A percentile compares a stretch with the other conserved stretches of the same genome.
Evolutionary conservation across 2,113 vertebrate species (phyloP).

Genomic region (Azemiops feae): DNA sequence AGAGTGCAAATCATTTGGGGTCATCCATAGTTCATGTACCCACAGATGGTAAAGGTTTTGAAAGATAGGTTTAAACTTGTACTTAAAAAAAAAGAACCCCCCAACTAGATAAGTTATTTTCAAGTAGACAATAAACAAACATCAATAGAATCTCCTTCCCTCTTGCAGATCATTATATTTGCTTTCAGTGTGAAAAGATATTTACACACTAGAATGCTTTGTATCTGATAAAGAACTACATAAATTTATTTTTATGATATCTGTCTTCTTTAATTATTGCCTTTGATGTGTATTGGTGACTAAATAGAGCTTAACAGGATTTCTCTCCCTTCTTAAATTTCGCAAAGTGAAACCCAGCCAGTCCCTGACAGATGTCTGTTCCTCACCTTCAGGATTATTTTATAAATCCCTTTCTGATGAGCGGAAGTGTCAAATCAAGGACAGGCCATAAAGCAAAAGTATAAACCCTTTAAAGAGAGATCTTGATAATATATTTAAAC

Average conservation of each 20-base stretch:
- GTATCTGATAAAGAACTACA: conserved; percentile 79
- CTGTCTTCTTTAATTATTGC: conserved; percentile 87
- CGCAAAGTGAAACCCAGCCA: conserved; percentile 76
- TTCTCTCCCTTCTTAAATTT: conserved; percentile 84
- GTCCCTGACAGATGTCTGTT: conserved; percentile 83
- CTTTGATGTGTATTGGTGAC: conserved; percentile 87
- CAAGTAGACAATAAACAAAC: conserved; percentile 66
- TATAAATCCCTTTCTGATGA: conserved; percentile 87
- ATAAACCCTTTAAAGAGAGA: conserved; percentile 83
- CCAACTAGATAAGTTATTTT: conserved; percentile 46
- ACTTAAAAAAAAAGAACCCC: conserved; percentile 43
- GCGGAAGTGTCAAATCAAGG: conserved; percentile 85
- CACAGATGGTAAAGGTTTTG: conserved; percentile 88
- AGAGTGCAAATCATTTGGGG: conserved; percentile 90
- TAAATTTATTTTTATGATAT: conserved; percentile 84
- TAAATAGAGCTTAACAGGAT: conserved; percentile 86
- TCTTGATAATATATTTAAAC: conserved; percentile 81
- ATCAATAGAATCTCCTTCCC: conserved; percentile 62
- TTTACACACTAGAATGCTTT: conserved; percentile 73
- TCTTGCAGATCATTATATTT: conserved; percentile 66
- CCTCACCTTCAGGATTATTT: conserved; percentile 85
- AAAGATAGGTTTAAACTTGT: conserved; percentile 83
- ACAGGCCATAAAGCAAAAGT: conserved; percentile 86
- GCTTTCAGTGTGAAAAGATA: conserved; percentile 70
- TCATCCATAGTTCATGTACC: conserved; percentile 92